Evolutionary conservation across 2,888 invertebrate genomes (phyloP), one percentile per base, ranked within the genome.

Genomic region (Epirrita christyi): DNA sequence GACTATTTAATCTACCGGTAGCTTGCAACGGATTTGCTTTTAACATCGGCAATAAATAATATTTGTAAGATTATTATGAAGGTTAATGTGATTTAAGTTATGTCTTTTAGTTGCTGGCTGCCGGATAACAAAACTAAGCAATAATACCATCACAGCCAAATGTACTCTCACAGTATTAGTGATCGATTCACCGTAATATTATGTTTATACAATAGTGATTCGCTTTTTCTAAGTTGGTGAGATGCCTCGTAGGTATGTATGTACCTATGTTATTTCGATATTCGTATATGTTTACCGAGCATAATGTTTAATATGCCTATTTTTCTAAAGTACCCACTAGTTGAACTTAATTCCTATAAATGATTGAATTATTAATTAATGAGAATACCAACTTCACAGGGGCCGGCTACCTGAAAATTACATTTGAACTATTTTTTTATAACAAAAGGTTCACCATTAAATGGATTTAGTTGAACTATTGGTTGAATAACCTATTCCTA

Each of bases 151-250:
- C 43, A 42, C 38, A 55, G 56, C 47, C 46, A 48, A 49, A 45
- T 34, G 34, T 53, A 49, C 46, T 32, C 41, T 52, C 59, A 55
- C 55, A 60, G 49, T 55, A 58, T 64, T 65, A 58, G 62, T 52
- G 53, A 62, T 60, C 45, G 14, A 46, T 42, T 43, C 42, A 44
- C 43, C 14, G 27, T 51, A 37, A 47, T 41, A 48, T 34, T 45
- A 34, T 45, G 15, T 45, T 51, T 32, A 51, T 11, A 44, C 21
- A 21, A 3, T 45, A 53, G 52, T 56, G 49, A 53, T 56, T 54
- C 8, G 46, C 34, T 51, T 48, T 46, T 36, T 32, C 1, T 54
- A 47, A 49, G 47, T 55, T 55, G 51, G 21, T 40, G 51, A 55
- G 44, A 55, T 42, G 45, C 41, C 34, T 32, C 32, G 10, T 52